These are phyloP conservation scores for Metallyticus violacea DNA, from an alignment of 2,888 invertebrate species.

Conservation along the genomic window DNA sequence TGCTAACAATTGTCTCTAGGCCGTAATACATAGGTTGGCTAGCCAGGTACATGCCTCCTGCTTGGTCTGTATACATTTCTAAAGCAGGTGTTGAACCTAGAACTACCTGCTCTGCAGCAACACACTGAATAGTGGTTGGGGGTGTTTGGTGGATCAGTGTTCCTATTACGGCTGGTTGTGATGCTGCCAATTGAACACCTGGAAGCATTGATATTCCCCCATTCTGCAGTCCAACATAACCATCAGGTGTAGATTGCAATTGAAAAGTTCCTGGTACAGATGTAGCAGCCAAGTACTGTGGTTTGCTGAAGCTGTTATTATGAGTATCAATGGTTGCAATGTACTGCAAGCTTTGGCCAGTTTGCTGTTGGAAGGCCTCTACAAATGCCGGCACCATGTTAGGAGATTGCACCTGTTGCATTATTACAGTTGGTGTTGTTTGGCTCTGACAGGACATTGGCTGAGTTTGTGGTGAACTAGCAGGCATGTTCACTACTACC, in stretches of 20 bases:
- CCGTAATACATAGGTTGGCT: slow-evolving; percentile 76
- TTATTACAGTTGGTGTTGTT: slow-evolving; percentile 62
- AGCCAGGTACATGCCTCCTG: slow-evolving; percentile 49
- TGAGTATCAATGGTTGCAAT: slow-evolving; percentile 68
- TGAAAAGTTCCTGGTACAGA: slow-evolving; percentile 43
- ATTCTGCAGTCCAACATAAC: slow-evolving; percentile 43
- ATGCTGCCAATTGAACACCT: slow-evolving; percentile 38
- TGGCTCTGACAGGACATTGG: background rate
- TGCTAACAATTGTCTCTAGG: slow-evolving; percentile 81
- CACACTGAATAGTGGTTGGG: slow-evolving; percentile 50
- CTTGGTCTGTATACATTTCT: slow-evolving; percentile 60
- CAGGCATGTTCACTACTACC: background rate
- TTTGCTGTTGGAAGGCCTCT: slow-evolving; percentile 66
- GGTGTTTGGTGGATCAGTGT: slow-evolving; percentile 55
- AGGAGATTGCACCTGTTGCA: slow-evolving; percentile 62
- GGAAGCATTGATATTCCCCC: slow-evolving; percentile 45
- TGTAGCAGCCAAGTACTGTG: slow-evolving; percentile 42
- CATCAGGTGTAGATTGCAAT: slow-evolving; percentile 44
- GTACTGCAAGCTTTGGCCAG: slow-evolving; percentile 72
- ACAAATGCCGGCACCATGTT: slow-evolving; percentile 63
- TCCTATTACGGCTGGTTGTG: slow-evolving; percentile 53
- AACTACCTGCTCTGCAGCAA: slow-evolving; percentile 58
- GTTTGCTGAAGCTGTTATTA: slow-evolving; percentile 43
- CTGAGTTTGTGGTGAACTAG: background rate
- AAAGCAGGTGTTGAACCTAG: slow-evolving; percentile 60